Base-by-base conservation (phyloP, 2,797 vertebrate genomes). In the Diplodus sargus region DNA sequence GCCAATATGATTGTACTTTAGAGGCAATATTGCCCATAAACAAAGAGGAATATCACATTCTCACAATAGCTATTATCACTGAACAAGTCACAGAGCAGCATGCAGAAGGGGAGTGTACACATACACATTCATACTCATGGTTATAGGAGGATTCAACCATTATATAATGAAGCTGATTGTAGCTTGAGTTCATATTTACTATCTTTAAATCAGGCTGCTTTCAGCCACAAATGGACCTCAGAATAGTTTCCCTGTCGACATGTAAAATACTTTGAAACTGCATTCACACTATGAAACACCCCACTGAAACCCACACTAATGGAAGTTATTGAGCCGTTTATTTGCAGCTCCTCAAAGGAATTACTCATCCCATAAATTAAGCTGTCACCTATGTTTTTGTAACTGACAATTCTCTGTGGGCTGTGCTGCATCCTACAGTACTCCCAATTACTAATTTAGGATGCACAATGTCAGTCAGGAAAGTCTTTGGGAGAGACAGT, bases 1-100 rank as follows among this genome's bases (percentile, higher is more conserved):
- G 87, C 93, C 92, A 92, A 89, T 87, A 85, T 94, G 92, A 94
- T 93, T 94, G 93, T 92, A 93, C 89, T 92, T 92, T 87, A 82
- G 87, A 91, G 93, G 91, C 92, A 90, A 78, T 86, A 85, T 89
- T 88, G 85, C 90, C 90, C 61, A 91, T 86, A 77, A 83, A 91
- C 86, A 92, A 82, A 89, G 85, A 93, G 80, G 78, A 92, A 92
- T 87, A 90, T 90, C 84, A 93, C 89, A 88, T 90, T 89, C 84
- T 92, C 87, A 93, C 90, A 82, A 88, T 85, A 91, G 86, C 75
- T 89, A 91, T 90, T 81, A 87, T 81, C 86, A 94, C 91, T 85
- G 79, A 92, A 91, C 90, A 85, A 86, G 85, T 92, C 87, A 95
- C 91, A 88, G 91, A 93, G 92, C 89, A 91, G 91, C 92, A 93